Conservation (phyloP, 1,140 invertebrate species). For the Ceratina calcarata region DNA sequence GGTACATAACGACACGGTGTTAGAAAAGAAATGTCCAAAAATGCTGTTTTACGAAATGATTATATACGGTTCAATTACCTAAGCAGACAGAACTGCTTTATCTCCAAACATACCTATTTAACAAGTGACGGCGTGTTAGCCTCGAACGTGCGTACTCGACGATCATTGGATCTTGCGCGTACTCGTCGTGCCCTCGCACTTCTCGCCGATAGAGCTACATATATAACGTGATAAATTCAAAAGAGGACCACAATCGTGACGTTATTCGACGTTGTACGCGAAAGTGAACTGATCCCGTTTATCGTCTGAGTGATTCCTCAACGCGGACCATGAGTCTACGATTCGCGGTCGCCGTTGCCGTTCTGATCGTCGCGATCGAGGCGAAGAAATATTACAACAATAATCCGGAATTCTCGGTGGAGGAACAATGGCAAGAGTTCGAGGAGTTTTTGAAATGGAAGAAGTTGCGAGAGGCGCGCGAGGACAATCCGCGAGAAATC, state of each 20-base stretch:
- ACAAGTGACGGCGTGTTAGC: slow-evolving; percentile 9
- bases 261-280: neutral
- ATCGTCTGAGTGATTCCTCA: neutral
- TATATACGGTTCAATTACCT: slow-evolving; percentile 1
- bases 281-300: neutral
- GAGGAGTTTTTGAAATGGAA: slow-evolving; percentile 41
- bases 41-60: neutral
- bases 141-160: neutral
- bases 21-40: neutral
- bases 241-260: slow-evolving; percentile 9
- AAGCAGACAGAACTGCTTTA: neutral
- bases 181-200: neutral
- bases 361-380: slow-evolving; percentile 71
- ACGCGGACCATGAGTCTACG: slow-evolving; percentile 38
- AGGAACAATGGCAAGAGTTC: slow-evolving; percentile 44
- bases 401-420: neutral
- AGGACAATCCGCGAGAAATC: neutral
- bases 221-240: slow-evolving; percentile 38
- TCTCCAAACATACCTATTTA: too few species aligned
- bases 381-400: slow-evolving; percentile 24
- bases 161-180: slow-evolving; percentile 24
- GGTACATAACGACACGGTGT: too few species aligned
- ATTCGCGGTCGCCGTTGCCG: slow-evolving; percentile 63
- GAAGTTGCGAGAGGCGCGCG: neutral
- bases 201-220: slow-evolving; percentile 23